Evolutionary conservation across 2,113 vertebrate species (phyloP).

Genomic region (Heterotilapia buettikoferi): DNA sequence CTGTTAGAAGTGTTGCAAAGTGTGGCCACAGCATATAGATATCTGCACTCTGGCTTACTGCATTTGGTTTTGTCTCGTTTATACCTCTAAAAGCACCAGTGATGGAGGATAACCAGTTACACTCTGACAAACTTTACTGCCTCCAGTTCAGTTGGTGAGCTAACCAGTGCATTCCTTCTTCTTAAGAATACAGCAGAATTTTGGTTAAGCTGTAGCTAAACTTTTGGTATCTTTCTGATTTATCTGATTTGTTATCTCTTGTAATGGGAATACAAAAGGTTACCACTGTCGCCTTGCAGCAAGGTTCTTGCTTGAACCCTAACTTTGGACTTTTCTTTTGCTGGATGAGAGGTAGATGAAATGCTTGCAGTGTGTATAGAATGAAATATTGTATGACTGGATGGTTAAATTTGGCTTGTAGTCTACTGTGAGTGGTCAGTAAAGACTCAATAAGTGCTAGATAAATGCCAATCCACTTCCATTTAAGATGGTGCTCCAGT

Average conservation of each 20-base stretch:
- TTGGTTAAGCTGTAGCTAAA: background rate
- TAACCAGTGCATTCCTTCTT: background rate
- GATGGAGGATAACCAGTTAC: background rate
- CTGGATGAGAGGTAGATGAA: background rate
- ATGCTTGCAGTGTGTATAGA: background rate
- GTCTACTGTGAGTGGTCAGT: background rate
- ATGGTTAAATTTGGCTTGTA: background rate
- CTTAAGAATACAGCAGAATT: background rate
- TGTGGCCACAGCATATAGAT: background rate
- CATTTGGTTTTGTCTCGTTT: background rate
- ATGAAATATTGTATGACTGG: background rate
- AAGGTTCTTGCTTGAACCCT: background rate
- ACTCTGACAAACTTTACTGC: background rate
- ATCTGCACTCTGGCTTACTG: background rate
- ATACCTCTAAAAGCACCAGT: background rate
- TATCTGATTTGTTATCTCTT: background rate
- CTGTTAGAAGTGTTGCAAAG: background rate
- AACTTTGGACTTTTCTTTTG: background rate
- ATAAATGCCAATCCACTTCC: background rate
- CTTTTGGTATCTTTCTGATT: background rate
- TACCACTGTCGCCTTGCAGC: background rate
- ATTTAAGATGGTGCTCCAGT: background rate
- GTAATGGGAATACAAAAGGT: background rate
- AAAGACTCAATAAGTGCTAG: background rate
- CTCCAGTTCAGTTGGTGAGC: background rate